phyloP scores from a whole-genome alignment of 2,113 vertebrate genomes.

The Mirza zaza region DNA sequence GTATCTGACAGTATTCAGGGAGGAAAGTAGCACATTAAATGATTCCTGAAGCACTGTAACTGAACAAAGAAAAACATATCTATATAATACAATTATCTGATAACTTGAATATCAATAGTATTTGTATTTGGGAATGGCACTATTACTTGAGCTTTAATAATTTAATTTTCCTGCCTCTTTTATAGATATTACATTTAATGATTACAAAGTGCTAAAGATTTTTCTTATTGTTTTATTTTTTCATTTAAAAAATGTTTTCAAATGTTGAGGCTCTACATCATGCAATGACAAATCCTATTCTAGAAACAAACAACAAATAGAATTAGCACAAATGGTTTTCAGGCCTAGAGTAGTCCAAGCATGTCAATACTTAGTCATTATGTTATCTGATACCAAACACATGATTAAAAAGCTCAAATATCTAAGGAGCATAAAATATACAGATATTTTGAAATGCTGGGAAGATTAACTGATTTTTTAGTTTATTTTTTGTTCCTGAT shows the following conservation, averaged over 20 bases:
- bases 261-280: not conserved
- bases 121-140: not conserved
- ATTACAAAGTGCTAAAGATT: not conserved
- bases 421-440: not conserved
- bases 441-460: constrained; percentile 28
- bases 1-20: not conserved
- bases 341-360: not conserved
- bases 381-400: constrained; percentile 17
- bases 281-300: not conserved
- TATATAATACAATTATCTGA: not conserved
- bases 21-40: not conserved
- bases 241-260: not conserved
- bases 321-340: not conserved
- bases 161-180: not conserved
- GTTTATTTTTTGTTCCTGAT: not conserved
- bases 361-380: not conserved
- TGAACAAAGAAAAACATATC: not conserved
- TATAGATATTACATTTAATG: not conserved
- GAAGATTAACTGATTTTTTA: not conserved
- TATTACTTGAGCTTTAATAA: not conserved
- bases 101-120: not conserved
- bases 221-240: not conserved
- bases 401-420: not conserved
- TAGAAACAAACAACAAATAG: constrained; percentile 6
- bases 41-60: not conserved